Percentiles rank a stretch among this genome's conserved stretches.
phyloP scores from a whole-genome alignment of 1,140 invertebrate species.

The Drosophila chauvacae region DNA sequence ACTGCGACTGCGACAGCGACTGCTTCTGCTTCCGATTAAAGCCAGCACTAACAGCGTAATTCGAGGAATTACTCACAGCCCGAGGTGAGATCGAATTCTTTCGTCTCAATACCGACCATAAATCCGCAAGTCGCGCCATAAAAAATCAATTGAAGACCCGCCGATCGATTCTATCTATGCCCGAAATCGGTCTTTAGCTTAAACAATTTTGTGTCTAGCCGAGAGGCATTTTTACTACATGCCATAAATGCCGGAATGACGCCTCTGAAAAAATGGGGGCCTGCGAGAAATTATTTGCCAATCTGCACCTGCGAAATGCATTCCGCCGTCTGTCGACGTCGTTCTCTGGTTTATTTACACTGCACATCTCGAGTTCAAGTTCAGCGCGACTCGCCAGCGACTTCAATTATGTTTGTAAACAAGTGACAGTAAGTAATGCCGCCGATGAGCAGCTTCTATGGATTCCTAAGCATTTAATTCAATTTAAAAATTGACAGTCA shows the following conservation, averaged over 20 bases:
- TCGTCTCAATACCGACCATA: conserved; percentile 15
- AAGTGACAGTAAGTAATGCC: conserved; percentile 2
- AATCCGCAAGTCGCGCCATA: conserved; percentile 20
- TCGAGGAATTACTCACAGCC: conserved; percentile 9
- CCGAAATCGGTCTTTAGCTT: conserved; percentile 25
- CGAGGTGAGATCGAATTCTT: conserved; percentile 28
- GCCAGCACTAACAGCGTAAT: conserved; percentile 12
- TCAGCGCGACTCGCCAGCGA: conserved; percentile 2
- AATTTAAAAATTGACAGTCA: conserved; percentile 16
- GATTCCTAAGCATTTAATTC: conserved; percentile 25
- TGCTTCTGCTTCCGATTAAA: conserved; percentile 62
- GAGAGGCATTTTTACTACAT: conserved; percentile 49
- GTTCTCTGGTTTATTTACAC: conserved; percentile 28
- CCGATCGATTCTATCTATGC: conserved; percentile 1
- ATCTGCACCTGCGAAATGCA: conserved; percentile 71
- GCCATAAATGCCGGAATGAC: conserved; percentile 61
- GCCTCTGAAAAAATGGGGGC: conserved; percentile 10
- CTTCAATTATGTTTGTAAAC: conserved; percentile 12
- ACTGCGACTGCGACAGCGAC: conserved; percentile 43
- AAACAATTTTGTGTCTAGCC: conserved; percentile 40
- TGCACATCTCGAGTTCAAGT: conserved; percentile 45
- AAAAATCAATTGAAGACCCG: conserved; percentile 39
- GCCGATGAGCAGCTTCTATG: conserved; percentile 11
- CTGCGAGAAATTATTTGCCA: conserved; percentile 70
- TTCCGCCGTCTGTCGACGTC: conserved; percentile 16